A percentile compares a stretch with the other conserved stretches of the same genome.
Conservation (phyloP, 1,140 invertebrate genomes). For the Drosophila trapezifrons region DNA sequence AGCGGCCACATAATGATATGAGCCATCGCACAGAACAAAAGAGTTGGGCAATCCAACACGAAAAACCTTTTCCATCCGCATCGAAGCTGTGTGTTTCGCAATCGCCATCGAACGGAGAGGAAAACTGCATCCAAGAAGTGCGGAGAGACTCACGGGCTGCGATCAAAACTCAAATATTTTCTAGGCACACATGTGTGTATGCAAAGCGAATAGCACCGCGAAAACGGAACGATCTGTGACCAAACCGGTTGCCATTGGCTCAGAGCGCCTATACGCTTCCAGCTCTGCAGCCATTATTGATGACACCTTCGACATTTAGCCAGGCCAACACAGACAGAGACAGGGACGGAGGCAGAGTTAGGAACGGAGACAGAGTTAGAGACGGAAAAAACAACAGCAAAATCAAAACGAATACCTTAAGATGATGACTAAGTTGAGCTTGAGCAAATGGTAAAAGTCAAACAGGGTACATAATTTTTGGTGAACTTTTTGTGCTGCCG, state of each 20-base stretch:
- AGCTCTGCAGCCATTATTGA: slow-evolving; percentile 57
- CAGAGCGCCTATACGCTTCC: not conserved
- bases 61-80: slow-evolving; percentile 43
- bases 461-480: slow-evolving; percentile 62
- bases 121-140: slow-evolving; percentile 49
- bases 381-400: slow-evolving; percentile 31
- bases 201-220: slow-evolving; percentile 56
- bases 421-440: slow-evolving; percentile 71
- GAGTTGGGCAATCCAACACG: slow-evolving; percentile 35
- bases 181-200: slow-evolving; percentile 31
- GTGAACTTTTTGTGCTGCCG: slow-evolving; percentile 62
- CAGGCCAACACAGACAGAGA: not conserved
- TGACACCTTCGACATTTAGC: slow-evolving; percentile 81
- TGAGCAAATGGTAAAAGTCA: slow-evolving; percentile 79
- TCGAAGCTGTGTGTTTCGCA: slow-evolving; percentile 56
- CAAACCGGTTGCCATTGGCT: slow-evolving; percentile 59
- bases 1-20: slow-evolving; percentile 5
- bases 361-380: not conserved
- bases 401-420: slow-evolving; percentile 41
- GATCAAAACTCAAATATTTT: slow-evolving; percentile 72
- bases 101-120: slow-evolving; percentile 27
- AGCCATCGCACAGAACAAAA: slow-evolving; percentile 45
- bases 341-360: too few relatives aligned
- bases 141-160: slow-evolving; percentile 17
- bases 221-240: slow-evolving; percentile 39